Evolutionary conservation across 2,797 vertebrate species (phyloP).

Genomic region (Gadopsis marmoratus): DNA sequence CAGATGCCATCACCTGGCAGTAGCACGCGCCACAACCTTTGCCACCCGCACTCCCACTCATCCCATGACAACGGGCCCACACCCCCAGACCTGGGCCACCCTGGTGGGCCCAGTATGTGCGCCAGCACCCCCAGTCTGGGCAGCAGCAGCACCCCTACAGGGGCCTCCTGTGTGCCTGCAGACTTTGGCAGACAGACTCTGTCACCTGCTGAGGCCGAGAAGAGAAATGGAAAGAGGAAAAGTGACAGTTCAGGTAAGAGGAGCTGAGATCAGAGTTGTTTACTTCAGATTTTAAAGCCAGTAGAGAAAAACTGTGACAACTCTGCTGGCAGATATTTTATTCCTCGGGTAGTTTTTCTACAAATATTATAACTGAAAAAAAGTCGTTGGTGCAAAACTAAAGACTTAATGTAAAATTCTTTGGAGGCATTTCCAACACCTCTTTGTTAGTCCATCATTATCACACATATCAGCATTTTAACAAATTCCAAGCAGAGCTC

Average conservation of each 20-base stretch:
- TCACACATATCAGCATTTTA: slow-evolving; percentile 21
- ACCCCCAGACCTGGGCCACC: slow-evolving; percentile 89
- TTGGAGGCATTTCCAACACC: slow-evolving; percentile 1
- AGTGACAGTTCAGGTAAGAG: slow-evolving; percentile 97
- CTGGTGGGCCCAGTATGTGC: slow-evolving; percentile 90
- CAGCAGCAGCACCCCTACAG: slow-evolving; percentile 89
- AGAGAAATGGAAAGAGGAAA: slow-evolving; percentile 93
- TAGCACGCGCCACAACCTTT: slow-evolving; percentile 88
- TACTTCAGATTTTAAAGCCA: neutral
- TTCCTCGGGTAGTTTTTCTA: neutral
- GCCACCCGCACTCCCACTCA: slow-evolving; percentile 88
- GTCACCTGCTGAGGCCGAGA: slow-evolving; percentile 95
- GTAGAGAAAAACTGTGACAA: neutral
- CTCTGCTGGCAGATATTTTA: neutral
- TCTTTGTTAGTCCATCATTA: slow-evolving; percentile 42
- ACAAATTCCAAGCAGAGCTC: slow-evolving; percentile 25
- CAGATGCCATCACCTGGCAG: slow-evolving; percentile 92
- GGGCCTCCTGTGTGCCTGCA: slow-evolving; percentile 90
- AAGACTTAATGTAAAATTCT: slow-evolving; percentile 3
- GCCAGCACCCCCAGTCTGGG: slow-evolving; percentile 92
- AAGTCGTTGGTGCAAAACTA: neutral
- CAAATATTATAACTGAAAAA: neutral
- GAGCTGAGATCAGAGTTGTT: neutral
- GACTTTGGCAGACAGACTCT: slow-evolving; percentile 96
- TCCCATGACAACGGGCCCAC: slow-evolving; percentile 70